Evolutionary conservation across 2,797 vertebrate species (phyloP), one percentile per base, ranked within the genome.

Genomic region (Hyperoplus immaculatus): DNA sequence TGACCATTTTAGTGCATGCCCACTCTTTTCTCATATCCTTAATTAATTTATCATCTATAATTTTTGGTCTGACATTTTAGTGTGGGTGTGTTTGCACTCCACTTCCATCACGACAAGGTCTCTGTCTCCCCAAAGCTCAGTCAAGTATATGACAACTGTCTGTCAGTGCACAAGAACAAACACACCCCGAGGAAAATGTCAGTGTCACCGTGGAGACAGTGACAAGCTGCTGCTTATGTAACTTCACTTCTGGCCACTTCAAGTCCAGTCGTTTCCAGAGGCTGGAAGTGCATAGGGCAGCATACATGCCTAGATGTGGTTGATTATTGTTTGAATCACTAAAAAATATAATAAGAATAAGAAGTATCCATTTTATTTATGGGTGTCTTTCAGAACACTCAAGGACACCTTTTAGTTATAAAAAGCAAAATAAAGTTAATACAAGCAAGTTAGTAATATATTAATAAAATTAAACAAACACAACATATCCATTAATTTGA

Each of bases 221-320:
- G 76, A 69, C 50, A 21, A 61, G 69, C 68, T 69, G 56, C 73
- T 50, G 46, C 47, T 87, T 84, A 64, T 42, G 29, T 77, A 80
- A 85, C 14, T 0, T 60, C 57, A 80, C 82, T 69, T 56, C 58
- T 53, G 75, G 85, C 66, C 73, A 55, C 53, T 61, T 75, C 11
- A 54, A 59, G 77, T 70, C 51, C 47, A n/a, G 66, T 87, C 75
- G 41, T 83, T 76, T 68, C 72, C 38, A 55, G 72, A 45, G 65
- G 65, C 49, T n/a, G 41, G 54, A 46, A 38, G 45, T 63, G 16
- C 57, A 78, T 56, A 49, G 1, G 2, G 46, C 13, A 8, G 42
- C 43, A n/a, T 18, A 29, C 46, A 5, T 64, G 60, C 21, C 62
- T 63, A 42, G 5, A n/a, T 54, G 66, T 41, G 14, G 58, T 39